These are phyloP conservation scores for Morbakka virulenta DNA, from an alignment of 30 jellyfish, hydroid and myxozoan genomes.

Conservation along the genomic window DNA sequence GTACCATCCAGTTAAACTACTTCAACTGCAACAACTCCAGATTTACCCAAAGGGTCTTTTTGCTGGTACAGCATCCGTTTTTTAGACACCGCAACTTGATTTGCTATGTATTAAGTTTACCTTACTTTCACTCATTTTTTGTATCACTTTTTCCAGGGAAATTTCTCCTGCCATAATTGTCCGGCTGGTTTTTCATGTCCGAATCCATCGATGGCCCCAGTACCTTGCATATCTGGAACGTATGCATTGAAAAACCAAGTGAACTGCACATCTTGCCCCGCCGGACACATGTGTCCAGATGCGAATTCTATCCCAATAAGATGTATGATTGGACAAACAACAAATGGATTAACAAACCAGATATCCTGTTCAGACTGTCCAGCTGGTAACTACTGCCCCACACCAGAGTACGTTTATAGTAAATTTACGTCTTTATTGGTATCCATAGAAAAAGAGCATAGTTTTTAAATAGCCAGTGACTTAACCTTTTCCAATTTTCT, in stretches of 20 bases:
- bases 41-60: too few relatives aligned
- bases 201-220: conserved; percentile 29
- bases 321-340: conserved; percentile 90
- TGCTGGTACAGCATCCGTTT: too few relatives aligned
- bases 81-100: too few relatives aligned
- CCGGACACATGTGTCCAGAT: conserved; percentile 80
- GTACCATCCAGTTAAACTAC: too few relatives aligned
- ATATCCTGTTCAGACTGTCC: conserved; percentile 73
- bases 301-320: conserved; percentile 47
- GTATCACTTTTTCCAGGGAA: too few relatives aligned
- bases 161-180: conserved; percentile 66
- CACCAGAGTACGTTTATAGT: conserved; percentile 83
- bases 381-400: conserved; percentile 77
- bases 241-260: conserved; percentile 49
- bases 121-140: too few relatives aligned
- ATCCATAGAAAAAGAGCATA: too few relatives aligned
- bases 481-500: too few relatives aligned
- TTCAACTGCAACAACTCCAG: too few relatives aligned
- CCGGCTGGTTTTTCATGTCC: conserved; percentile 77
- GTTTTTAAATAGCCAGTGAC: too few relatives aligned
- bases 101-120: too few relatives aligned
- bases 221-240: conserved; percentile 54
- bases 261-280: conserved; percentile 64
- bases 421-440: too few relatives aligned
- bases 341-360: conserved; percentile 65